A percentile compares a stretch with the other conserved stretches of the same genome.
phyloP scores from a whole-genome alignment of 2,888 invertebrate species.

The Drosophila multiciliata region DNA sequence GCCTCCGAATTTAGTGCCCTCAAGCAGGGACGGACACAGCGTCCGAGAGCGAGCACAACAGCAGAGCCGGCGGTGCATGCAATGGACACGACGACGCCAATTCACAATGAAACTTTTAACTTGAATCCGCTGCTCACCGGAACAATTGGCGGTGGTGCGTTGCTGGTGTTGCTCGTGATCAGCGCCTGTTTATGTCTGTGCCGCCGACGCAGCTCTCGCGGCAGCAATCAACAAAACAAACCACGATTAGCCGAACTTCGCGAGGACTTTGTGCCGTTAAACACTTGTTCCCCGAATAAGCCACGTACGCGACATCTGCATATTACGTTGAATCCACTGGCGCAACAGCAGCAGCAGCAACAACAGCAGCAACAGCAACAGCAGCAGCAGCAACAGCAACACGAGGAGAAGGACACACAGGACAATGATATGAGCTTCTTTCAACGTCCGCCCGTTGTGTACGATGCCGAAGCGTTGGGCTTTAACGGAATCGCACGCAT shows the following conservation, averaged over 20 bases:
- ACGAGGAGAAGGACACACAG: conserved; percentile 75
- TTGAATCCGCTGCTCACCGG: conserved; percentile 83
- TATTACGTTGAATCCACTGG: conserved; percentile 84
- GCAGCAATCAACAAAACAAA: conserved; percentile 67
- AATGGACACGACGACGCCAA: conserved; percentile 77
- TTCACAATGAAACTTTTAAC: conserved; percentile 78
- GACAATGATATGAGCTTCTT: conserved; percentile 68
- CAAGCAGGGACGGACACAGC: conserved; percentile 88
- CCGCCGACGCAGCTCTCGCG: conserved; percentile 74
- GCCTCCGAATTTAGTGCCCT: conserved; percentile 94
- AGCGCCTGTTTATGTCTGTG: conserved; percentile 83
- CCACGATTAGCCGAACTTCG: conserved; percentile 81
- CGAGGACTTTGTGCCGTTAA: conserved; percentile 79
- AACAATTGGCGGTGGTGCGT: conserved; percentile 82
- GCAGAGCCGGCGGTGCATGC: conserved; percentile 73
- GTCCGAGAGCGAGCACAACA: conserved; percentile 75
- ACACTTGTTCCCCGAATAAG: conserved; percentile 63
- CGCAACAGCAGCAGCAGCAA: conserved; percentile 75
- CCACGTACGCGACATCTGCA: conserved; percentile 83
- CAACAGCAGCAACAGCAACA: conserved; percentile 30
- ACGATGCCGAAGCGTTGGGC: conserved; percentile 58
- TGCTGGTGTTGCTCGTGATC: conserved; percentile 79
- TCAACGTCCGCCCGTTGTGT: conserved; percentile 57
- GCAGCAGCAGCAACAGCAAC: conserved; percentile 49
- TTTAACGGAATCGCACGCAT: conserved; percentile 61